Conservation (phyloP, 2,113 vertebrate species). For the Amphiprion ocellaris region DNA sequence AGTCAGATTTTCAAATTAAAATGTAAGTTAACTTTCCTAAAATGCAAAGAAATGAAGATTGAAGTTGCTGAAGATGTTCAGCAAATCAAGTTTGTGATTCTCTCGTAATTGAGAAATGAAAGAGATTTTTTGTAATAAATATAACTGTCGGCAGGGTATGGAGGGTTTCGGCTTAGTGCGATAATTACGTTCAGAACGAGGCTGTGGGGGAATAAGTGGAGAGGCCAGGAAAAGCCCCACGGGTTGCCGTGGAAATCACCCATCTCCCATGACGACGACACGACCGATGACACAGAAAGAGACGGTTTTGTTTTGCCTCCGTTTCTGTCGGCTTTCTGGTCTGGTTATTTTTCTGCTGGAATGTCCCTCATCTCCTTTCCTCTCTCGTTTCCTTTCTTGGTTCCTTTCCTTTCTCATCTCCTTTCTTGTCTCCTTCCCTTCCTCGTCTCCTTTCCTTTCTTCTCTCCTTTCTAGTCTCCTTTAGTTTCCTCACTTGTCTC, state of each 20-base stretch:
- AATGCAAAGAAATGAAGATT: no score
- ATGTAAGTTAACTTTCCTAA: no score
- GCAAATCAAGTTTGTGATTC: not conserved
- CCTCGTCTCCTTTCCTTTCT: no score
- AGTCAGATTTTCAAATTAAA: no score
- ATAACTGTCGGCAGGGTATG: constrained; percentile 4
- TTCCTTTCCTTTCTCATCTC: no score
- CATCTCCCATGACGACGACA: constrained; percentile 42
- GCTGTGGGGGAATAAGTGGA: constrained; percentile 27
- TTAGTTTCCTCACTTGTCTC: no score
- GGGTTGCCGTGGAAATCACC: constrained; percentile 58
- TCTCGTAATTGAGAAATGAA: not conserved
- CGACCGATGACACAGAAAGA: not conserved
- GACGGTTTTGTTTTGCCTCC: not conserved
- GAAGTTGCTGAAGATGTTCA: no score
- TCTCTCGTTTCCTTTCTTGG: not conserved
- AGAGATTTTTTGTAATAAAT: not conserved
- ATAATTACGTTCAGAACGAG: constrained; percentile 29
- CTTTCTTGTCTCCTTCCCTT: no score
- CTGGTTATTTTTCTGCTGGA: no score
- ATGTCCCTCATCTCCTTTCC: no score
- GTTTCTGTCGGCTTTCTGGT: no score
- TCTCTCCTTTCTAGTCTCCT: no score
- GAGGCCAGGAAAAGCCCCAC: constrained; percentile 40
- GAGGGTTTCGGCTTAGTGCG: not conserved